Conservation (phyloP, 2,888 invertebrate genomes). For the Dione vanillae region DNA sequence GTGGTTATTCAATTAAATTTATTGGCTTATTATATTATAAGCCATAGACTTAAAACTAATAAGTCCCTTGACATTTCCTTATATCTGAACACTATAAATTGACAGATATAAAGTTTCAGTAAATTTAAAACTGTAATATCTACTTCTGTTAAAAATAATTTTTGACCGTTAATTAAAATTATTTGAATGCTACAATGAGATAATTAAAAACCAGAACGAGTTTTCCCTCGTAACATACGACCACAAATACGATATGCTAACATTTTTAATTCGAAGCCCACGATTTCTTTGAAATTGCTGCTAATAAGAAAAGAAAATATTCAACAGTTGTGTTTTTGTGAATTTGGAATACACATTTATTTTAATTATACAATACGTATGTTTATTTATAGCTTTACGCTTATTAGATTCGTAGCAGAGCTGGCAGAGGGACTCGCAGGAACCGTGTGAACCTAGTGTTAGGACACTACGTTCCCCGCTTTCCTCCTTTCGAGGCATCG, state of each 20-base stretch:
- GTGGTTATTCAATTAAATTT: too few relatives aligned
- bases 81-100: constrained; percentile 24
- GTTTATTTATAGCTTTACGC: too few relatives aligned
- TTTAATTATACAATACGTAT: not conserved
- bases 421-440: too few relatives aligned
- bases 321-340: not conserved
- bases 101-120: constrained; percentile 46
- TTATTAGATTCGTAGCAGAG: too few relatives aligned
- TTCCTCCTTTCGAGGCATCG: too few relatives aligned
- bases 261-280: constrained; percentile 24
- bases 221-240: constrained; percentile 37
- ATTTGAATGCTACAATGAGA: constrained; percentile 60
- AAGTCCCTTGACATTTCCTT: not conserved
- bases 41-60: not conserved
- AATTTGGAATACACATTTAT: not conserved
- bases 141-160: constrained; percentile 42
- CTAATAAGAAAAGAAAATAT: constrained; percentile 5
- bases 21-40: too few relatives aligned
- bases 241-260: constrained; percentile 27
- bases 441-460: too few relatives aligned
- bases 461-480: too few relatives aligned
- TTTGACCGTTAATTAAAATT: constrained; percentile 72
- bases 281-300: not conserved
- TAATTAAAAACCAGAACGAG: constrained; percentile 45
- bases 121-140: constrained; percentile 47